Evolutionary conservation across 2,113 vertebrate genomes (phyloP), one percentile per base, ranked within the genome.

Genomic region (Monopterus albus): DNA sequence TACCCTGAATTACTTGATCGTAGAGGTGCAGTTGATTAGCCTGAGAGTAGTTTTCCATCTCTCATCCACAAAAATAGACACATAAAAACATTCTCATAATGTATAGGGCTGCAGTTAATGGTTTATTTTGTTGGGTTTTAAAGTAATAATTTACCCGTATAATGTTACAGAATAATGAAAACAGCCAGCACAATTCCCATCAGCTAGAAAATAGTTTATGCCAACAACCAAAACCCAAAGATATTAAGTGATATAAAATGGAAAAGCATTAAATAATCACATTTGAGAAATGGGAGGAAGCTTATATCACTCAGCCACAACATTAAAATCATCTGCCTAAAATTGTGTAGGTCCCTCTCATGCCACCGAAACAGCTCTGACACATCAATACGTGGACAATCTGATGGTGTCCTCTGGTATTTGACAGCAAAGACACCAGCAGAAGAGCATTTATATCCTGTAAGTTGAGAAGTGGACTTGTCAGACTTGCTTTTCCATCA

Each of bases 21-120:
- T 36, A 13, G 47, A 51, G 45, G 45, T 59, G 36, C 29, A 35
- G 47, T 40, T 55, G 40, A 60, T 60, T 49, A 23, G 38, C 4
- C 59, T 29, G 20, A 53, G 39, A 31, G 5, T 39, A 29, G 26
- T 21, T 38, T 29, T 23, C 35, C 6, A 2, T 49, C 5, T 33
- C 33, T 21, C n/a, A 5, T 47, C 15, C 14, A 40, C 5, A 42
- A 25, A 26, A n/a, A n/a, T n/a, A n/a, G 11, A 26, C 26, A 21
- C 40, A 17, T 35, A 25, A n/a, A n/a, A n/a, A n/a, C n/a, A n/a
- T n/a, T n/a, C n/a, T n/a, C n/a, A n/a, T n/a, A n/a, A n/a, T n/a
- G n/a, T 21, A 25, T 8, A 17, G 5, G 18, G 14, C 21, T 10
- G 11, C 15, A 36, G 17, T 6, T 25, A 13, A 42, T 5, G 9